Evolutionary conservation across 2,888 invertebrate species (phyloP).

Genomic region (Pseudococcus viburni): DNA sequence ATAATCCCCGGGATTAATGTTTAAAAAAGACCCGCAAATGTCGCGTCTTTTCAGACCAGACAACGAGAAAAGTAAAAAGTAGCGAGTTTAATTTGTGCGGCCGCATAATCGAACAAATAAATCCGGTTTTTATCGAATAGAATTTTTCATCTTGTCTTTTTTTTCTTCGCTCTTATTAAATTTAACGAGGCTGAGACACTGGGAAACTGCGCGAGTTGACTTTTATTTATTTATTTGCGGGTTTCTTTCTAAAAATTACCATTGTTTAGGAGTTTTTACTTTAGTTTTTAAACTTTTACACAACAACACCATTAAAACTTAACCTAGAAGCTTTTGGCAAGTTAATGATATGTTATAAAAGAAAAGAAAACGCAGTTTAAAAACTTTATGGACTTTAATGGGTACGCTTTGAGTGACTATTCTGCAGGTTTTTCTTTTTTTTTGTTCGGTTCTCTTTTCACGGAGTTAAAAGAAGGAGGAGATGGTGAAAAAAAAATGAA

Average conservation of each 20-base stretch:
- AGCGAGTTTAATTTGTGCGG: constrained; percentile 2
- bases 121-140: constrained; percentile 45
- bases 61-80: neutral
- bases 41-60: neutral
- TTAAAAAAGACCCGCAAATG: constrained; percentile 18
- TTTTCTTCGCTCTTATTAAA: constrained; percentile 27
- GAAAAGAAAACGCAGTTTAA: constrained; percentile 60
- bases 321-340: constrained; percentile 58
- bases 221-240: constrained; percentile 57
- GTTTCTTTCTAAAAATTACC: constrained; percentile 48
- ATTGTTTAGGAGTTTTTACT: constrained; percentile 60
- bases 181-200: constrained; percentile 42
- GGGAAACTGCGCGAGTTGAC: constrained; percentile 38
- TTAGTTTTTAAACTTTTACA: constrained; percentile 61
- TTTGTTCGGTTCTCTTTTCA: neutral
- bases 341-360: constrained; percentile 60
- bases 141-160: constrained; percentile 37
- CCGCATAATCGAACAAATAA: constrained; percentile 33
- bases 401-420: constrained; percentile 61
- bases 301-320: constrained; percentile 60
- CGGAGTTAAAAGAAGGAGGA: constrained; percentile 5
- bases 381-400: constrained; percentile 63
- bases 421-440: constrained; percentile 32
- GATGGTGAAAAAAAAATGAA: constrained; percentile 20
- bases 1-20: constrained; percentile 14